Base-by-base conservation (phyloP, 2,797 vertebrate species). In the Lateolabrax maculatus region DNA sequence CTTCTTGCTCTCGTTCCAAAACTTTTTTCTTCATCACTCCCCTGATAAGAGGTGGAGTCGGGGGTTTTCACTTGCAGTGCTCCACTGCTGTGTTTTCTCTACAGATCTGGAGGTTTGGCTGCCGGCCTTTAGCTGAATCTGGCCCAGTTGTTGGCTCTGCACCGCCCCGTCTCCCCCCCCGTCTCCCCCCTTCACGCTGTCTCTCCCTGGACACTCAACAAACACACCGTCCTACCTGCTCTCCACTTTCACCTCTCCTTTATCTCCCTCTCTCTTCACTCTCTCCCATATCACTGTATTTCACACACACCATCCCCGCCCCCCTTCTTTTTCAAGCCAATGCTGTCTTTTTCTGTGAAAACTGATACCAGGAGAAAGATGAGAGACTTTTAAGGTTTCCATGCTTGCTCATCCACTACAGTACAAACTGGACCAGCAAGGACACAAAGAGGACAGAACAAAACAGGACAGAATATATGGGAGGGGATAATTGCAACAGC, bases 291-390 rank as follows among this genome's bases (percentile, higher is more conserved):
- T 62, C 27, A n/a, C 52, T 37, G 51, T 15, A 27, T 27, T 51
- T 4, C 36, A 44, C 37, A 25, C 63, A 65, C 61, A 48, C 27
- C 57, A 9, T 11, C 49, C 51, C 2, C 8, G 9, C 0, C 49
- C 55, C 25, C 25, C 34, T 12, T 27, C 10, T 69, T 53, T 71
- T 71, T 79, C 53, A 63, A 64, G 31, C 63, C 27, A 36, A n/a
- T 61, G 34, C 58, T 36, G 19, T 66, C 13, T 63, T 77, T 67
- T 79, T 87, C 51, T 71, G 53, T 79, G 72, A 61, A 73, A 84
- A 46, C 61, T 66, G 77, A 87, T 41, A 67, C 41, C 43, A 31
- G 18, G 16, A 75, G 68, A 79, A 53, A 79, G 56, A 57, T n/a
- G 15, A 12, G 19, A 77, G 29, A 66, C 31, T 67, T 71, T 66